Evolutionary conservation across 2,888 invertebrate species (phyloP).

Genomic region (Tupiocoris notatus): DNA sequence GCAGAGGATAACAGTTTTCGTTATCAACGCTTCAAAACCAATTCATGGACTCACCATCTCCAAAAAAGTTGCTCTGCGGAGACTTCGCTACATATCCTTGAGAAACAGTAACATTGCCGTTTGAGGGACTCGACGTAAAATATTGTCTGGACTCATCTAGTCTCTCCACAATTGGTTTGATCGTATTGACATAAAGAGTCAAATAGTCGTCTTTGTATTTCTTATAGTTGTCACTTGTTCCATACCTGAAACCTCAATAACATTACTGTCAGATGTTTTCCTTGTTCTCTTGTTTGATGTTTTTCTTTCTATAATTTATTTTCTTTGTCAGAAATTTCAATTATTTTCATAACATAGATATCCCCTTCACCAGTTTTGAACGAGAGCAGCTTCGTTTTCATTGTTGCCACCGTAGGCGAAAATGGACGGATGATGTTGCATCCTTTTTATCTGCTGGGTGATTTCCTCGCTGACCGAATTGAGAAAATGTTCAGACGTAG

Average conservation of each 20-base stretch:
- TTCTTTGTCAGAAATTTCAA: not conserved
- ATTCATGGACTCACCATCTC: constrained; percentile 81
- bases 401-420: constrained; percentile 94
- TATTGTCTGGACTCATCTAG: constrained; percentile 67
- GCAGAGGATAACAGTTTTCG: no score
- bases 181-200: constrained; percentile 75
- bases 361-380: constrained; percentile 69
- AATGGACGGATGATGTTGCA: constrained; percentile 84
- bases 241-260: constrained; percentile 56
- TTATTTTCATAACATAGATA: not conserved
- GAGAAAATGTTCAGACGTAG: constrained; percentile 69
- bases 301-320: no score
- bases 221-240: constrained; percentile 57
- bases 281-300: no score
- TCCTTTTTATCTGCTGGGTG: constrained; percentile 72
- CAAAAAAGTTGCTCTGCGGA: constrained; percentile 77
- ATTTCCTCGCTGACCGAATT: constrained; percentile 73
- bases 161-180: constrained; percentile 64
- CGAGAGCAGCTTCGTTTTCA: constrained; percentile 89
- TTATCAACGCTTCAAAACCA: no score
- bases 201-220: constrained; percentile 74
- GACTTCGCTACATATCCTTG: constrained; percentile 75
- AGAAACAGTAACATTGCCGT: constrained; percentile 69
- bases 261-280: no score
- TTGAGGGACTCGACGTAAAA: constrained; percentile 87